phyloP scores from a whole-genome alignment of 2,888 invertebrate species.

The Troides helena region DNA sequence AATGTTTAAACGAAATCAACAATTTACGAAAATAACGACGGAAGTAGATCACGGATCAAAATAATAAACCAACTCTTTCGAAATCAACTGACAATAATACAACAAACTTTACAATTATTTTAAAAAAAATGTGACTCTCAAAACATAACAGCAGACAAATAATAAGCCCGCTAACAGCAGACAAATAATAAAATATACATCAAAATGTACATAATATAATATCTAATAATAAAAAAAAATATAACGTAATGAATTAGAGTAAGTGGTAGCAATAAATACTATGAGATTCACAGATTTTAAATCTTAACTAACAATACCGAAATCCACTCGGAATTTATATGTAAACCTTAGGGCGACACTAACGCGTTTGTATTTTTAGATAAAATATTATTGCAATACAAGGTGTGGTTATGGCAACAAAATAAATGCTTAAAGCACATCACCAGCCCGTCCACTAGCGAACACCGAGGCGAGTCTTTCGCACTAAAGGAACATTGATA shows the following conservation, averaged over 20 bases:
- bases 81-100: slow-evolving; percentile 69
- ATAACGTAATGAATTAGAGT: slow-evolving; percentile 77
- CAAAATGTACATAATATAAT: slow-evolving; percentile 80
- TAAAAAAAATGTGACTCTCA: slow-evolving; percentile 68
- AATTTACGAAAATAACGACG: slow-evolving; percentile 59
- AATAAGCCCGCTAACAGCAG: slow-evolving; percentile 68
- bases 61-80: slow-evolving; percentile 62
- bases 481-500: slow-evolving; percentile 77
- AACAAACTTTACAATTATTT: slow-evolving; percentile 74
- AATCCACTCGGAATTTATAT: slow-evolving; percentile 66
- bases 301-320: slow-evolving; percentile 80
- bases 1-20: slow-evolving; percentile 57
- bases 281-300: slow-evolving; percentile 80
- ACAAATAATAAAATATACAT: slow-evolving; percentile 80
- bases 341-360: slow-evolving; percentile 73
- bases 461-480: slow-evolving; percentile 72
- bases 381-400: slow-evolving; percentile 80
- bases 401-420: slow-evolving; percentile 81
- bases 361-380: slow-evolving; percentile 74
- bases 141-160: slow-evolving; percentile 77
- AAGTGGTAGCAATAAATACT: slow-evolving; percentile 80
- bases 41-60: slow-evolving; percentile 63
- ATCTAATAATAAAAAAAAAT: slow-evolving; percentile 72
- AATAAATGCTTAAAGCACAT: slow-evolving; percentile 82
- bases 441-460: slow-evolving; percentile 75